Evolutionary conservation across 2,113 vertebrate species (phyloP).

Genomic region (Spermophilus dauricus): DNA sequence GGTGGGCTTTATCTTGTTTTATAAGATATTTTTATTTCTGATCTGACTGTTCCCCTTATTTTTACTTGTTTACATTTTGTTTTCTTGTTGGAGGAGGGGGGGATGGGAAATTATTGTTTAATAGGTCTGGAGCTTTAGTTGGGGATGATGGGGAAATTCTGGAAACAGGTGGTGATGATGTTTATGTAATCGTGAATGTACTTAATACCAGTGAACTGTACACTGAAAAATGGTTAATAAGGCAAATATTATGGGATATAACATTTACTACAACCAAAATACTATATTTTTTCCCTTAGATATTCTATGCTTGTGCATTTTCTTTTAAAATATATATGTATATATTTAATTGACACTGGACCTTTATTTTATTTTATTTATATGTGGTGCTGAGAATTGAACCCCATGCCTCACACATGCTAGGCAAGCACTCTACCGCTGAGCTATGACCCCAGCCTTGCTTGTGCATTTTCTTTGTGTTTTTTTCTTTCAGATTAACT

Average conservation of each 20-base stretch:
- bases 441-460: neutral
- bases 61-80: neutral
- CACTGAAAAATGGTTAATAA: neutral
- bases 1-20: constrained; percentile 48
- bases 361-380: no score
- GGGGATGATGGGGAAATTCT: neutral
- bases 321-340: neutral
- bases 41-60: neutral
- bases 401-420: no score
- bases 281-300: neutral
- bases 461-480: constrained; percentile 11
- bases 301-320: constrained; percentile 47
- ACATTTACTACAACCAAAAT: constrained; percentile 31
- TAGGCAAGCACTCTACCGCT: no score
- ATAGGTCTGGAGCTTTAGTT: neutral
- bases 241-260: neutral
- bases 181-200: neutral
- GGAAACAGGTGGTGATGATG: neutral
- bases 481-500: constrained; percentile 31
- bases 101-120: neutral
- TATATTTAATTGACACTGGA: no score
- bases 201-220: neutral
- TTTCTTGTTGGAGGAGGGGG: neutral
- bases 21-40: constrained; percentile 43
- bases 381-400: no score